Evolutionary conservation across 1,140 invertebrate species (phyloP).

Genomic region (Heliconius hewitsoni): DNA sequence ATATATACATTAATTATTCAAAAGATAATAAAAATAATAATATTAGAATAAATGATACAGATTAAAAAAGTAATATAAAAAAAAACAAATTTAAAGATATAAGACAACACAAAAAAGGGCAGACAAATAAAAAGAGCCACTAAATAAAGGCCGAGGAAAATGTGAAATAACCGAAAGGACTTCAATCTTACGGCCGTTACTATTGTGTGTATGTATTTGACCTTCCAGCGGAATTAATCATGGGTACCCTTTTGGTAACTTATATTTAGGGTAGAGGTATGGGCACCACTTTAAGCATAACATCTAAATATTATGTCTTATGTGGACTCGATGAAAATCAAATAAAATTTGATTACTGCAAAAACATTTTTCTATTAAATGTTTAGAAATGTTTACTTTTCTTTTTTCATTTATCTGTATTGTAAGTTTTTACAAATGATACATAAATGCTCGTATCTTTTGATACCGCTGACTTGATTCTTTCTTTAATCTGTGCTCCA

Average conservation of each 20-base stretch:
- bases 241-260: conserved; percentile 21
- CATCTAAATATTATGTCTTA: background rate
- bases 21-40: too few species aligned
- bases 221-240: conserved; percentile 29
- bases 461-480: too few species aligned
- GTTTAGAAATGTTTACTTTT: too few species aligned
- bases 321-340: background rate
- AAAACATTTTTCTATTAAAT: background rate
- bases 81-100: background rate
- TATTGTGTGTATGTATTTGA: conserved; percentile 29
- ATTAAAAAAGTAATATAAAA: too few species aligned
- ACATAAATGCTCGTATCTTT: too few species aligned
- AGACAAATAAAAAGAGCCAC: conserved; percentile 20
- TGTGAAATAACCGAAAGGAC: conserved; percentile 22
- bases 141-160: conserved; percentile 28
- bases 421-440: too few species aligned
- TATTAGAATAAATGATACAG: too few species aligned
- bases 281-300: background rate
- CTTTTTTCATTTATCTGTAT: too few species aligned
- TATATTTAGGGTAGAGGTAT: conserved; percentile 5
- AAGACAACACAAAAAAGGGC: conserved; percentile 16
- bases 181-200: conserved; percentile 22
- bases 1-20: too few species aligned
- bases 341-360: background rate
- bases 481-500: too few species aligned